Percentiles rank a stretch among this genome's conserved stretches.
Conservation (phyloP, 2,888 invertebrate species). For the Athetis lepigone region DNA sequence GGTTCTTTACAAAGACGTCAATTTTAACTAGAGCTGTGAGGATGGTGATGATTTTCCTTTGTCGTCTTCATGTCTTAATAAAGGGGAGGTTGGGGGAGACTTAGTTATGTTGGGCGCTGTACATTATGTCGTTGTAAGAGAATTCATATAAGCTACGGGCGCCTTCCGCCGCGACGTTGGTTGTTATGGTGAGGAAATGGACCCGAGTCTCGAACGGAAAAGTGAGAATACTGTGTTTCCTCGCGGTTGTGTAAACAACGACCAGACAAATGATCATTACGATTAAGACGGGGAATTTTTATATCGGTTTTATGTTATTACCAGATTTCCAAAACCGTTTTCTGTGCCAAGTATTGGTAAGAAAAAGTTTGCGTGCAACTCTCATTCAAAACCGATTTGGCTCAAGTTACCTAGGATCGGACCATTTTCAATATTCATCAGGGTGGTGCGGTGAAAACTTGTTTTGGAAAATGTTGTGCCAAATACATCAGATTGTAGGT, state of each 20-base stretch:
- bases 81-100: slow-evolving; percentile 56
- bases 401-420: slow-evolving; percentile 52
- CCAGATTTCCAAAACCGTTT: slow-evolving; percentile 30
- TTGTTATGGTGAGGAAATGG: slow-evolving; percentile 83
- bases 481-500: neutral
- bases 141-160: slow-evolving; percentile 81
- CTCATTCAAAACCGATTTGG: slow-evolving; percentile 61
- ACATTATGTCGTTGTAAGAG: slow-evolving; percentile 67
- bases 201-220: slow-evolving; percentile 76
- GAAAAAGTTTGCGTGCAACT: slow-evolving; percentile 48
- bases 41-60: slow-evolving; percentile 46
- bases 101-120: slow-evolving; percentile 65
- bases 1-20: slow-evolving; percentile 69
- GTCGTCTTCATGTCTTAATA: slow-evolving; percentile 51
- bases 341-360: slow-evolving; percentile 50
- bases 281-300: slow-evolving; percentile 48
- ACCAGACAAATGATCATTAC: slow-evolving; percentile 48
- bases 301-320: slow-evolving; percentile 37
- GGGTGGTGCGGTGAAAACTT: slow-evolving; percentile 20
- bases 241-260: slow-evolving; percentile 59
- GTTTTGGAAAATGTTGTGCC: slow-evolving; percentile 18
- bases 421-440: slow-evolving; percentile 53
- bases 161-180: slow-evolving; percentile 76
- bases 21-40: slow-evolving; percentile 68
- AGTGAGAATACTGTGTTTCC: slow-evolving; percentile 71